These are phyloP conservation scores for Pheosia gnoma DNA, from an alignment of 2,888 invertebrate species.

Conservation along the genomic window DNA sequence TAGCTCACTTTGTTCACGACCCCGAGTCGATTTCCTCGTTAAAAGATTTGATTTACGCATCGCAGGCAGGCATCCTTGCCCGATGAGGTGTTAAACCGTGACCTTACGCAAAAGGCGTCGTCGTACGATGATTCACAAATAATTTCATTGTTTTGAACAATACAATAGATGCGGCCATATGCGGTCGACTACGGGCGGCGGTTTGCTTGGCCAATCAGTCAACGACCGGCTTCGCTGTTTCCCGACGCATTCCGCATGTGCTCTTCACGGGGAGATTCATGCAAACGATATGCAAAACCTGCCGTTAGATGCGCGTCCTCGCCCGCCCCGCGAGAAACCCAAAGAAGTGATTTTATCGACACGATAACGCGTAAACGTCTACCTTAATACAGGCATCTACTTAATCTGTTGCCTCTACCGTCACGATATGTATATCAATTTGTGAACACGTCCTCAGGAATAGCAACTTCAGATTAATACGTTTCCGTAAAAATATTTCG, in stretches of 20 bases:
- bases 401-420: constrained; percentile 6
- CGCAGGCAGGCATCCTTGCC: constrained; percentile 58
- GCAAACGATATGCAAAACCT: constrained; percentile 66
- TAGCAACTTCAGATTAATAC: constrained; percentile 40
- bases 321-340: constrained; percentile 36
- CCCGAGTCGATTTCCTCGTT: constrained; percentile 58
- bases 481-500: constrained; percentile 46
- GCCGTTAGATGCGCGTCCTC: constrained; percentile 56
- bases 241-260: constrained; percentile 60
- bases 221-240: constrained; percentile 62
- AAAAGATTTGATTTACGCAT: constrained; percentile 69
- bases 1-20: constrained; percentile 49
- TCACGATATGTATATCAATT: constrained; percentile 29
- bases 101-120: constrained; percentile 69
- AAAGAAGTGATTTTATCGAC: constrained; percentile 45
- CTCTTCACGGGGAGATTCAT: constrained; percentile 71
- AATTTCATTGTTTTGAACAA: constrained; percentile 57
- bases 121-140: constrained; percentile 62
- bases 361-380: constrained; percentile 34
- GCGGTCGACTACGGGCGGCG: constrained; percentile 48
- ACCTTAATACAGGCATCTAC: constrained; percentile 14
- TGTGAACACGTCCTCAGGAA: constrained; percentile 35
- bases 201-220: constrained; percentile 64
- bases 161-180: constrained; percentile 54
- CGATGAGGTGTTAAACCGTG: constrained; percentile 57